Evolutionary conservation across 2,888 invertebrate species (phyloP).

Genomic region (Cantharis lateralis): DNA sequence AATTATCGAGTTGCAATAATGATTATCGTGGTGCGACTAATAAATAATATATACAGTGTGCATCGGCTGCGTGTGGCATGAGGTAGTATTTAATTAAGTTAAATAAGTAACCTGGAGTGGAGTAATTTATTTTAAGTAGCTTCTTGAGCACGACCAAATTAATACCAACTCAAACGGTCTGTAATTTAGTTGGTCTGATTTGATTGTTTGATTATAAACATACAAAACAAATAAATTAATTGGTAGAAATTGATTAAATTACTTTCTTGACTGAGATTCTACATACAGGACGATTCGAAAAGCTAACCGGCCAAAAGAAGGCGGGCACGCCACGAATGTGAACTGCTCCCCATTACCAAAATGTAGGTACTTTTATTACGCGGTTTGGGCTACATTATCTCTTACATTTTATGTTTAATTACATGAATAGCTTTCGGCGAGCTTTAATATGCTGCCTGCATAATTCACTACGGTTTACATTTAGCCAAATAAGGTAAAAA

Average conservation of each 20-base stretch:
- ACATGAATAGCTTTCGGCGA: neutral
- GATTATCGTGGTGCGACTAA: neutral
- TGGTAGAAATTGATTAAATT: neutral
- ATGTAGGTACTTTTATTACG: neutral
- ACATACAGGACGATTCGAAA: too few species aligned
- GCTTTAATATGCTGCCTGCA: neutral
- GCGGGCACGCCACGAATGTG: neutral
- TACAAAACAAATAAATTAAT: neutral
- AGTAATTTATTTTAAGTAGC: neutral
- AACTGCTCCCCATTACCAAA: neutral
- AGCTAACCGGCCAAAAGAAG: too few species aligned
- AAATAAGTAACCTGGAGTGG: neutral
- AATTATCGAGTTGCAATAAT: neutral
- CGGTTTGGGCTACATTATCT: neutral
- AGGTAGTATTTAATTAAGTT: neutral
- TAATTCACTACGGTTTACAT: neutral
- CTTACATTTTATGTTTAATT: neutral
- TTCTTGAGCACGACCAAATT: neutral
- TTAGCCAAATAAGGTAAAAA: constrained; percentile 2
- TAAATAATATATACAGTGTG: neutral
- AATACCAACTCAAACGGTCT: neutral
- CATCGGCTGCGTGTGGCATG: neutral
- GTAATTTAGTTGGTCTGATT: neutral
- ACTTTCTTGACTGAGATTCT: neutral
- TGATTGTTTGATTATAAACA: neutral